These are phyloP conservation scores for Cinclus cinclus DNA, from an alignment of 2,113 vertebrate species.

Conservation along the genomic window DNA sequence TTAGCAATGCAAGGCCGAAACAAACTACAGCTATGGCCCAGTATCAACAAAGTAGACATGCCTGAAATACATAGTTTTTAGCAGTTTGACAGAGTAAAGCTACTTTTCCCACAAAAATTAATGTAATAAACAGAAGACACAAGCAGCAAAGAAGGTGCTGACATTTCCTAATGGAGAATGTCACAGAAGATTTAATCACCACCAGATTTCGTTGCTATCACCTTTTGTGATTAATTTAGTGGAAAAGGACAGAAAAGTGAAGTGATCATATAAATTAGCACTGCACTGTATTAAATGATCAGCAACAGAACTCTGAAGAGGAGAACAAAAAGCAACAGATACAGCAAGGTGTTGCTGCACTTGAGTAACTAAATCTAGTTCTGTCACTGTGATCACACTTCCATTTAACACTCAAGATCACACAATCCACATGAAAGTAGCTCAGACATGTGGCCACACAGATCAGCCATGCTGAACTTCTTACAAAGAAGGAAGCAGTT, in stretches of 20 bases:
- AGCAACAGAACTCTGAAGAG: neutral
- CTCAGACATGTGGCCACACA: neutral
- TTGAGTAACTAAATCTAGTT: neutral
- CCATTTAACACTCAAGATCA: neutral
- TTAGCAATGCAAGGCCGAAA: neutral
- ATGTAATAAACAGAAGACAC: neutral
- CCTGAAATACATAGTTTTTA: rapidly evolving
- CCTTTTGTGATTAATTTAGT: neutral
- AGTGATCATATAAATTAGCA: neutral
- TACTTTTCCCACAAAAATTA: neutral
- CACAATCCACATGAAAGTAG: neutral
- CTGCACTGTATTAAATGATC: neutral
- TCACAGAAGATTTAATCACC: neutral
- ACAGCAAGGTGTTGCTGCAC: neutral
- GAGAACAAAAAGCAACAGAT: neutral
- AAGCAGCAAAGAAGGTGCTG: neutral
- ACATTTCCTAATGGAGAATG: neutral
- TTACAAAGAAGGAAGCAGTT: neutral
- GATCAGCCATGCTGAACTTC: neutral
- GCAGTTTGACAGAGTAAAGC: neutral
- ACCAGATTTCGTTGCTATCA: neutral
- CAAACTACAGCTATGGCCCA: neutral
- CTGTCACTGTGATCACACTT: neutral
- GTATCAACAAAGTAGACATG: neutral
- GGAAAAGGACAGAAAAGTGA: neutral